Conservation (phyloP, 1,140 invertebrate genomes). For the Trichonephila inaurata region DNA sequence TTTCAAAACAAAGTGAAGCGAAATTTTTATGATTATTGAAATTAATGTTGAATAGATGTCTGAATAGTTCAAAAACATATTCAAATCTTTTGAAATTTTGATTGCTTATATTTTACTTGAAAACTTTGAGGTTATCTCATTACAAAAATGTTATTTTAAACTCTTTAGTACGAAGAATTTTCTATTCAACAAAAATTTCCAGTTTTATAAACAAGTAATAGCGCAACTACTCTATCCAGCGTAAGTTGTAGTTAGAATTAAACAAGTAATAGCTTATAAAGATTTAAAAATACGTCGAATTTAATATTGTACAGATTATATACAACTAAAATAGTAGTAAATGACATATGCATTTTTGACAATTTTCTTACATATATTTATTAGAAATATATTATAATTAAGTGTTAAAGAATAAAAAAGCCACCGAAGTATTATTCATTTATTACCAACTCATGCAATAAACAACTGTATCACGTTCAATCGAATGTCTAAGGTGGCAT, state of each 20-base stretch:
- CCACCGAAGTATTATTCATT: background rate
- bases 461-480: background rate
- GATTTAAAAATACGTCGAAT: constrained; percentile 24
- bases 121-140: background rate
- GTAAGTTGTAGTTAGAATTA: constrained; percentile 5
- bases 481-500: background rate
- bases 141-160: constrained; percentile 3
- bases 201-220: constrained; percentile 25
- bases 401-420: background rate
- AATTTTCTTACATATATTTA: background rate
- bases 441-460: background rate
- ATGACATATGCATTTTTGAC: background rate
- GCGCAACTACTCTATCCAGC: constrained; percentile 34
- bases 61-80: background rate
- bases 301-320: background rate
- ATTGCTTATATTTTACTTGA: background rate
- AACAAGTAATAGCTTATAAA: background rate
- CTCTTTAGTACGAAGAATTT: constrained; percentile 8
- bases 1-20: background rate
- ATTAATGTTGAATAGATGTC: constrained; percentile 20
- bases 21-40: constrained; percentile 9
- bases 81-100: constrained; percentile 16
- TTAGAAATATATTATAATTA: background rate
- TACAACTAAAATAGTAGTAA: constrained; percentile 2
- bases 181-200: constrained; percentile 44